Evolutionary conservation across 2,797 vertebrate species (phyloP).

Genomic region (Pelodytes ibericus): DNA sequence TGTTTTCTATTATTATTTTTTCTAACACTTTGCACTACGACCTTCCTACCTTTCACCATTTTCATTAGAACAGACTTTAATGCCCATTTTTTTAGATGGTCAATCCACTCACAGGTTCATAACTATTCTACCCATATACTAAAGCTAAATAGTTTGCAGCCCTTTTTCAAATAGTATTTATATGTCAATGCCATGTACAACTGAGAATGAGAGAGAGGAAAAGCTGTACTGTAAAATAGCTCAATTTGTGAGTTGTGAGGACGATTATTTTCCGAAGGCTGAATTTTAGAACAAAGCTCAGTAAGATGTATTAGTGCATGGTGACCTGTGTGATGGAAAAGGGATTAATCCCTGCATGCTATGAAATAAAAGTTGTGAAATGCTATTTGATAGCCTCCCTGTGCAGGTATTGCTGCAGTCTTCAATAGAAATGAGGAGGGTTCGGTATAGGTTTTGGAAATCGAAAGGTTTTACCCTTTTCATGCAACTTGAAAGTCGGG

Average conservation of each 20-base stretch:
- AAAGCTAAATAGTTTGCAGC: no score
- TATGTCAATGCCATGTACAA: neutral
- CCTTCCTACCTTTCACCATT: no score
- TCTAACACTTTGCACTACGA: no score
- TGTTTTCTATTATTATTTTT: no score
- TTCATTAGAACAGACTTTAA: no score
- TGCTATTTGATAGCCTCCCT: neutral
- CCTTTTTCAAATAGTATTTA: neutral
- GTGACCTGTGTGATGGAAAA: neutral
- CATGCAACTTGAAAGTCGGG: no score
- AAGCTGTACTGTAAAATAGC: neutral
- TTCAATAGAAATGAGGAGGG: neutral
- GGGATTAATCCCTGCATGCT: neutral
- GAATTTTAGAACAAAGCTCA: neutral
- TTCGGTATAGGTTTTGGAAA: no score
- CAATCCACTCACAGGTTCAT: no score
- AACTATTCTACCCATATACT: no score
- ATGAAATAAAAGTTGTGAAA: no score
- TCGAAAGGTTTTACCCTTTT: no score
- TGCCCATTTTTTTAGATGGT: no score
- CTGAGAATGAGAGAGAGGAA: neutral
- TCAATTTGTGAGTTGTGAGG: neutral
- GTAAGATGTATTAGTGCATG: neutral
- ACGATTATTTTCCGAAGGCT: neutral
- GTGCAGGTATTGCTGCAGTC: neutral